Base-by-base conservation (phyloP, 2,797 vertebrate genomes). In the Aviceda cuculoides region DNA sequence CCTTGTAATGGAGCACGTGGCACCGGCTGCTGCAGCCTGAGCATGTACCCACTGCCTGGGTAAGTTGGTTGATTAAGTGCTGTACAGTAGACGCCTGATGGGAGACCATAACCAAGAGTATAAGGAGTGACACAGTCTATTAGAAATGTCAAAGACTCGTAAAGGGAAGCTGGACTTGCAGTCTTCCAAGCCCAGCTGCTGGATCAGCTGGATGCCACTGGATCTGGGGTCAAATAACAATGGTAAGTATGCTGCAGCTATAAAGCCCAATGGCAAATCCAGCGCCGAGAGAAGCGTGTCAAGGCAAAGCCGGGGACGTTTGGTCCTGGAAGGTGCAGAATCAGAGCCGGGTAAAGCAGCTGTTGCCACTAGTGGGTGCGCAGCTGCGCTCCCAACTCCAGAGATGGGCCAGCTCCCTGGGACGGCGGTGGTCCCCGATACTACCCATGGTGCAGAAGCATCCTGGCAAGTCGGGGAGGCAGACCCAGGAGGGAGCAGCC, bases 201-300 rank as follows among this genome's bases (percentile, higher is more conserved):
- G 29, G 50, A n/a, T 59, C 50, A 71, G 29, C 25, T 11, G 17
- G 44, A 39, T 65, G 52, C 44, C 39, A 16, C 46, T 53, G 73
- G 31, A 53, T 59, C 21, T 55, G 35, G 22, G 61, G 15, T 67
- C 53, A 91, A 35, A n/a, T 6, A 31, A 44, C 33, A 52, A 26
- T 20, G 18, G 14, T 11, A 29, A 66, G 28, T 18, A 31, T 4
- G 15, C 40, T 73, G 52, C 52, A 4, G 4, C n/a, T 39, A 35
- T 29, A 31, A 59, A 80, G 5, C 17, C 18, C 61, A 42, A 7
- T 0, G 22, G 61, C 39, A 79, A 66, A 72, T 6, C 29, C 89
- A 79, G 65, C 2, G 1, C 19, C 0, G 0, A 49, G 52, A 59
- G 14, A 29, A 58, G 29, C 0, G 3, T n/a, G 17, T n/a, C 66